phyloP scores from a whole-genome alignment of 1,140 invertebrate genomes.

The Liolophura sinensis region DNA sequence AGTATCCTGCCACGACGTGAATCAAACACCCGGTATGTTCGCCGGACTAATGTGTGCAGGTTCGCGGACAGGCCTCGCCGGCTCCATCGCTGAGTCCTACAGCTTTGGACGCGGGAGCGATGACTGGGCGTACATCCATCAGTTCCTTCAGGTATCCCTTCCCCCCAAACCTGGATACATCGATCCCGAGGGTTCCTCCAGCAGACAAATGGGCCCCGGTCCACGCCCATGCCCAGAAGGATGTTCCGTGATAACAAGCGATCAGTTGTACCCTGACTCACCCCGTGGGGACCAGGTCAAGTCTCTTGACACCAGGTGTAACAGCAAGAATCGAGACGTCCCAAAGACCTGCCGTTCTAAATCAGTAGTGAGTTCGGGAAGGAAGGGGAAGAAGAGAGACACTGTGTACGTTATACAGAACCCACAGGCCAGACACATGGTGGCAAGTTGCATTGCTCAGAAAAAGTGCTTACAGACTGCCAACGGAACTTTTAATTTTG shows the following conservation, averaged over 20 bases:
- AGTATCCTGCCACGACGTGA: conserved; percentile 2
- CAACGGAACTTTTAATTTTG: no score
- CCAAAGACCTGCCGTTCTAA: no score
- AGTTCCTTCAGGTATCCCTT: conserved; percentile 18
- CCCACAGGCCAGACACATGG: no score
- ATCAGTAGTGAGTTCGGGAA: no score
- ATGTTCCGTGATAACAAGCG: conserved; percentile 25
- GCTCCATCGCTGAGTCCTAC: conserved; percentile 36
- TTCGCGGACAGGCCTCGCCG: conserved; percentile 32
- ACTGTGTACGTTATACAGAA: no score
- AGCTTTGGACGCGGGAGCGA: conserved; percentile 30
- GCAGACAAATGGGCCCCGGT: neutral
- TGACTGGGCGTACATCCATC: conserved; percentile 34
- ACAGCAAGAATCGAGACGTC: no score
- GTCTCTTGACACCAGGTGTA: no score
- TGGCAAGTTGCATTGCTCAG: no score
- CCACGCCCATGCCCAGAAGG: conserved; percentile 9
- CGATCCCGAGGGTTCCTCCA: conserved; percentile 3
- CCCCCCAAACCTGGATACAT: conserved; percentile 8
- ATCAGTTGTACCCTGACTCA: conserved; percentile 24
- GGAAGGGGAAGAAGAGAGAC: no score
- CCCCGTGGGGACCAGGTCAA: no score
- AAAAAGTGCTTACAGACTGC: no score
- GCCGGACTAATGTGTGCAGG: conserved; percentile 6
- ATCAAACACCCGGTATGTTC: conserved; percentile 17